These are phyloP conservation scores for Trichonephila inaurata DNA, from an alignment of 1,140 invertebrate species.

Conservation along the genomic window DNA sequence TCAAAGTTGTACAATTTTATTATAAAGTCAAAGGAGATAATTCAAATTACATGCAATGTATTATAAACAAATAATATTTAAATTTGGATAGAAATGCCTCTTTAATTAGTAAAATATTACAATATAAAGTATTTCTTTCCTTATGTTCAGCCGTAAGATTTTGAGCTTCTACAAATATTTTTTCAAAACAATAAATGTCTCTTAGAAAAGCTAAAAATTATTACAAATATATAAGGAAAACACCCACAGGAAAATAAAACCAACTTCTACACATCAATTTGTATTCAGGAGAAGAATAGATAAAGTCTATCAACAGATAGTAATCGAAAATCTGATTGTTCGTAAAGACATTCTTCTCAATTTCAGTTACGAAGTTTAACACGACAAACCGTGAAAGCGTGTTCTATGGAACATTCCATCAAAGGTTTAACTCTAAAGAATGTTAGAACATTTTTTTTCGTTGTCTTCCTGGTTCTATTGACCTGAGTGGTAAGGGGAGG, in stretches of 20 bases:
- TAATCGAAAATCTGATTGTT: constrained; percentile 36
- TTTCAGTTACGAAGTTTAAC: constrained; percentile 33
- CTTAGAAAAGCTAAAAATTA: too few relatives aligned
- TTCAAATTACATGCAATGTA: too few relatives aligned
- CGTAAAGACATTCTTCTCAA: constrained; percentile 6
- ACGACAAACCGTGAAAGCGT: not conserved
- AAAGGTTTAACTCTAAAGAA: constrained; percentile 62
- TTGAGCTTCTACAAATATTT: too few relatives aligned
- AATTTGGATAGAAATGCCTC: too few relatives aligned
- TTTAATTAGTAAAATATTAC: too few relatives aligned
- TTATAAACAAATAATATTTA: too few relatives aligned
- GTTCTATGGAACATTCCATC: constrained; percentile 45
- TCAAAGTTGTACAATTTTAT: too few relatives aligned
- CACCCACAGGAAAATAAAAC: not conserved
- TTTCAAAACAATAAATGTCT: too few relatives aligned
- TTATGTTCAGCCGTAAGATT: too few relatives aligned
- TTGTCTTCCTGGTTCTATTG: not conserved
- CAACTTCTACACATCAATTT: not conserved
- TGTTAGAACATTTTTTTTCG: constrained; percentile 9
- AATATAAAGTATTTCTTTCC: too few relatives aligned
- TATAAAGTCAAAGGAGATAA: too few relatives aligned
- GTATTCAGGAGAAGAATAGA: not conserved
- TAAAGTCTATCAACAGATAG: not conserved
- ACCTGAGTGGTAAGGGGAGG: constrained; percentile 7
- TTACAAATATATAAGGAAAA: too few relatives aligned